A percentile compares a stretch with the other conserved stretches of the same genome.
Evolutionary conservation across 2,888 invertebrate species (phyloP).

Genomic region (Penaeus monodon): DNA sequence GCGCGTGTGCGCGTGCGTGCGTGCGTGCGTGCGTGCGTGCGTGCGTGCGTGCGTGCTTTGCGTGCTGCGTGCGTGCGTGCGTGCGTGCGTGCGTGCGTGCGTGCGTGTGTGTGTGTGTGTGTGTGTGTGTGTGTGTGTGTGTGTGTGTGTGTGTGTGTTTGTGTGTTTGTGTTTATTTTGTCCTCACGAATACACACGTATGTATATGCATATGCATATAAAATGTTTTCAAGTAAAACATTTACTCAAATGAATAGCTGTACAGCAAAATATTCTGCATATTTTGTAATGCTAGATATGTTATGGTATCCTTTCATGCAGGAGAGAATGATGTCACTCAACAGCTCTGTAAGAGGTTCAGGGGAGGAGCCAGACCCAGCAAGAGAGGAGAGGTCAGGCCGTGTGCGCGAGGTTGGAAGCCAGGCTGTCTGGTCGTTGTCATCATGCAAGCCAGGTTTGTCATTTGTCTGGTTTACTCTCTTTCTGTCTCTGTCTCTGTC

Average conservation of each 20-base stretch:
- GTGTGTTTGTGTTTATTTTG: not conserved
- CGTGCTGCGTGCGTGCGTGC: too few species aligned
- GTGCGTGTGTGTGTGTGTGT: not conserved
- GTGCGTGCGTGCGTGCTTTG: too few species aligned
- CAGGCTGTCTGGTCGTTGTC: constrained; percentile 98
- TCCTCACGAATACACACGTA: not conserved
- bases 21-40: too few species aligned
- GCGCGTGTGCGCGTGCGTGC: too few species aligned
- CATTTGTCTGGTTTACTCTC: not conserved
- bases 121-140: not conserved
- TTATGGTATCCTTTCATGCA: too few species aligned
- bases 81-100: too few species aligned
- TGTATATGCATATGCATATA: not conserved
- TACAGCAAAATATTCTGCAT: too few species aligned
- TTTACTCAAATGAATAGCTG: not conserved
- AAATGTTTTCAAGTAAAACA: too few species aligned
- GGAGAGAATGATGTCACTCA: constrained; percentile 53
- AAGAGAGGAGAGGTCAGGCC: constrained; percentile 74
- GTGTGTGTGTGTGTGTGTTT: not conserved
- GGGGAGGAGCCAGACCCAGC: constrained; percentile 62
- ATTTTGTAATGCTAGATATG: too few species aligned
- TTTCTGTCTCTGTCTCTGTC: not conserved
- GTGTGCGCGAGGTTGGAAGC: constrained; percentile 86
- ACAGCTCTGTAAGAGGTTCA: constrained; percentile 44
- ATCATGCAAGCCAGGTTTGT: constrained; percentile 93